Base-by-base conservation (phyloP, 2,888 invertebrate genomes). In the Gymnocheta viridis region DNA sequence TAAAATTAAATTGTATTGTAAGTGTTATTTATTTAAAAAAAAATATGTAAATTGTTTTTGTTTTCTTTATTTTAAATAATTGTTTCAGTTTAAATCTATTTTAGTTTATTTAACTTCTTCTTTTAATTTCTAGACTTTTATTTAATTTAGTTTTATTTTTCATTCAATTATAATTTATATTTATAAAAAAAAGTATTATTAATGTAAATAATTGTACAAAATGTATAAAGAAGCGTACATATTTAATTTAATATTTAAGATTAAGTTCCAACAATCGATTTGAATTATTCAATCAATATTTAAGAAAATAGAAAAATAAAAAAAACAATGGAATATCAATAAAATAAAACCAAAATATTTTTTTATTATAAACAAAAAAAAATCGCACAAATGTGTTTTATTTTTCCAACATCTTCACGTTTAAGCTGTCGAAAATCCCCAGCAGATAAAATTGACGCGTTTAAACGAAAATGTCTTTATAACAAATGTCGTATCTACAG, bases 331-430 rank as follows among this genome's bases (percentile, higher is more conserved):
- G 41, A 76, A 66, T 66, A 56, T 66, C 38, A 81, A 38, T 32
- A 54, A 76, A 70, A 64, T 58, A 72, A 80, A 77, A 54, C 54
- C 54, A 62, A 80, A 80, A 72, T 67, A 80, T 84, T 80, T 84
- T 79, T 84, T 80, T 80, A 79, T 76, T 69, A 64, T 41, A 74
- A 51, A n/a, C n/a, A n/a, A 64, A 70, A 56, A 19, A 72, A 24
- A 54, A 22, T 41, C 24, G 1, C 9, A 29, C 0, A 56, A 56
- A 9, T 47, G 22, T 72, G 54, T 74, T 44, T 77, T 58, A 14
- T 24, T 76, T 56, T 35, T 47, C 9, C 6, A 54, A 35, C 6
- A 51, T 54, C n/a, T 70, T 78, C 6, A 10, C n/a, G 35, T 14
- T 62, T 62, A 62, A 72, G 35, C 79, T 72, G 29, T 35, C 54